These are phyloP conservation scores for Cryptoprocta ferox DNA, from an alignment of 2,797 vertebrate species.

Conservation along the genomic window DNA sequence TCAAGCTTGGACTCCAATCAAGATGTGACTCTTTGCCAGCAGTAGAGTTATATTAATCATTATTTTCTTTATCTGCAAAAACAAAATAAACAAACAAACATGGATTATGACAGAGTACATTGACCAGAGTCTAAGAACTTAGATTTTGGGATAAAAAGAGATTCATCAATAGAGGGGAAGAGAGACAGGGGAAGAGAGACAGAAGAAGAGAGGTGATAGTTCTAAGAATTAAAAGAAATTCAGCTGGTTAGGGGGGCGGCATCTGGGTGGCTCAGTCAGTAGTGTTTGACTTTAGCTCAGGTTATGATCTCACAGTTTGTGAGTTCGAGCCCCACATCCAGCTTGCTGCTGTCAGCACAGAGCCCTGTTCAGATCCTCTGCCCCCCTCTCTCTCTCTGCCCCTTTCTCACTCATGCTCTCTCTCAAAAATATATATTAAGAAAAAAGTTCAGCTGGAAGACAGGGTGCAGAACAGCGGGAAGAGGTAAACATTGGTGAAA, in stretches of 20 bases:
- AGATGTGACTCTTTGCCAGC: background rate
- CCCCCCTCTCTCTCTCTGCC: too few species aligned
- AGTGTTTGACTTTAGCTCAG: too few species aligned
- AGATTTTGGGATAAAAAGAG: slow-evolving; percentile 26
- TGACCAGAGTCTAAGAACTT: background rate
- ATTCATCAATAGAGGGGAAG: background rate
- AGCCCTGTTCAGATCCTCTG: too few species aligned
- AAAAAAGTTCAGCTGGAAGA: background rate
- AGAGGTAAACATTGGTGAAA: background rate
- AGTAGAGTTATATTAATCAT: background rate
- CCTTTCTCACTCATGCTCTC: too few species aligned
- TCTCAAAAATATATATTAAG: too few species aligned
- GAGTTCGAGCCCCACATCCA: too few species aligned
- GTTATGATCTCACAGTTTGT: too few species aligned
- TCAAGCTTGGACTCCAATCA: background rate
- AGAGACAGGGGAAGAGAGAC: background rate
- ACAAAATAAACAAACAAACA: background rate
- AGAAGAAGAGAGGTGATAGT: background rate
- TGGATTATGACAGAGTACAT: background rate
- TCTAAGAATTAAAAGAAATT: background rate
- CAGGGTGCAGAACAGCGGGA: background rate
- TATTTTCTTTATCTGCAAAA: background rate
- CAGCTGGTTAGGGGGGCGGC: too few species aligned
- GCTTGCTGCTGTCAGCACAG: too few species aligned
- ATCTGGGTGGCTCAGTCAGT: too few species aligned